A percentile compares a stretch with the other conserved stretches of the same genome.
These are phyloP conservation scores for Sthenelais limicola DNA, from an alignment of 2,888 invertebrate genomes.

Conservation along the genomic window DNA sequence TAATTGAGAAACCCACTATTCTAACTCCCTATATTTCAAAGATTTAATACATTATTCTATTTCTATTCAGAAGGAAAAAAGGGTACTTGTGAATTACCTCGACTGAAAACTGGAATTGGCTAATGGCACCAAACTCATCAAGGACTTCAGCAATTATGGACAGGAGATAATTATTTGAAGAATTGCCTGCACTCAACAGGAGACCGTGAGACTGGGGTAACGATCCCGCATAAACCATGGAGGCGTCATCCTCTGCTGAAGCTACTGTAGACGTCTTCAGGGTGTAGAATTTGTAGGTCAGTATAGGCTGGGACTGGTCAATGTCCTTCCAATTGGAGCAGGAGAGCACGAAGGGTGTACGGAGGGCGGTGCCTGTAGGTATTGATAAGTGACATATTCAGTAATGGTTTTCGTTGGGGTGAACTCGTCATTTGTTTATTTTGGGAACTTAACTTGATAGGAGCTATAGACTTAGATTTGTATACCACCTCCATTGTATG, in stretches of 20 bases:
- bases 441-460: too few species aligned
- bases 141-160: not conserved
- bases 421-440: too few species aligned
- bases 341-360: slow-evolving; percentile 1
- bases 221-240: slow-evolving; percentile 9
- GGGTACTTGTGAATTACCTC: too few species aligned
- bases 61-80: too few species aligned
- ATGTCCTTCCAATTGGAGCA: slow-evolving; percentile 16
- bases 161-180: not conserved
- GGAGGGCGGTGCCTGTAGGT: slow-evolving; percentile 19
- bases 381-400: too few species aligned
- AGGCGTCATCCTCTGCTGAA: not conserved
- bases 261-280: not conserved
- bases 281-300: slow-evolving; percentile 22
- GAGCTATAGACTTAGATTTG: too few species aligned
- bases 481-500: too few species aligned
- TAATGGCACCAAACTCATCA: slow-evolving; percentile 20
- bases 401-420: too few species aligned
- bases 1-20: too few species aligned
- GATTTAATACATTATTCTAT: too few species aligned
- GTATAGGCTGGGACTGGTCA: not conserved
- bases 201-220: slow-evolving; percentile 24
- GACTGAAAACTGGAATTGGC: not conserved
- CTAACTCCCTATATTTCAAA: too few species aligned
- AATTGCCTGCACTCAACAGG: not conserved